Evolutionary conservation across 1,140 invertebrate genomes (phyloP), one percentile per base, ranked within the genome.

Genomic region (Neodiprion virginianus): DNA sequence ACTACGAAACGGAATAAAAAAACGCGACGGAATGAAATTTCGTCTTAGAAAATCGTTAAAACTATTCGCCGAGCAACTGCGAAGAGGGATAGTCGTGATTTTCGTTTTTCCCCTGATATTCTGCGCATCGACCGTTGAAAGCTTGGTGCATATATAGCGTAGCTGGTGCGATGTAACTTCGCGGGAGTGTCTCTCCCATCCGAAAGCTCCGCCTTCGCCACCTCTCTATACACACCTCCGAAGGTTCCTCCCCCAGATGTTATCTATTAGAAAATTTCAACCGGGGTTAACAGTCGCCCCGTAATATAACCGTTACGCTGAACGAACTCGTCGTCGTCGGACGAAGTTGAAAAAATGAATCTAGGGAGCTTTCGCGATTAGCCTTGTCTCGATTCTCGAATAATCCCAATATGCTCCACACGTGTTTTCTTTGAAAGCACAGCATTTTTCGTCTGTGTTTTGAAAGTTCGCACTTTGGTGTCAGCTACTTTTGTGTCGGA

Each of bases 171-270:
- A 77, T 69, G 61, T 40, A 68, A 67, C 75, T 61, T 76, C 71
- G 48, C 72, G 72, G 67, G 74, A 49, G 70, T 72, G 72, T 75
- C 47, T 73, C 71, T 78, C 73, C 67, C 48, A 79, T 82, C 81
- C 79, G 80, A 83, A 85, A 80, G 84, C 85, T 84, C 85, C 85
- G 85, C 84, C 85, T 83, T 84, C 79, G 81, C 76, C 81, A 77
- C 82, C 82, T 82, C 80, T 17, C 14, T 12, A 14, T 80, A 80
- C 76, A 84, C 80, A 82, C 83, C 81, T 79, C 81, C 80, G 80
- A 80, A 72, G 79, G 23, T 78, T 82, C 82, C 81, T 81, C 82
- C 79, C 77, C 73, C 69, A 53, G 71, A 78, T 79, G 78, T 61
- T 79, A 78, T 78, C 76, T 79, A 28, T 11, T 48, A 48, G 21